Evolutionary conservation across 2,888 invertebrate genomes (phyloP).

Genomic region (Amblyjoppa proteus): DNA sequence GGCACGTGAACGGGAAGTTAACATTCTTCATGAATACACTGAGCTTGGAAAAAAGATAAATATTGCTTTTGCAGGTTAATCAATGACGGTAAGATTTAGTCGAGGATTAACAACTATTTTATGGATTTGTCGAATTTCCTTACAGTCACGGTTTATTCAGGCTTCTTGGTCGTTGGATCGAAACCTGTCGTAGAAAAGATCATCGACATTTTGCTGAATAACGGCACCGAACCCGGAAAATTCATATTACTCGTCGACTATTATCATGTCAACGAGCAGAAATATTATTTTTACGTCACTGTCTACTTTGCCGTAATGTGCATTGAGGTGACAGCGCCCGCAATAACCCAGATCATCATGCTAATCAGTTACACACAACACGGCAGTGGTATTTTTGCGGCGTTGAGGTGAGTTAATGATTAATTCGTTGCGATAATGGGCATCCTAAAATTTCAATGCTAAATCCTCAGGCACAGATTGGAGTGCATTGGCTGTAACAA

Average conservation of each 20-base stretch:
- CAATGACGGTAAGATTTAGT: background rate
- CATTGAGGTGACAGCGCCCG: background rate
- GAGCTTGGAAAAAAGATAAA: slow-evolving; percentile 29
- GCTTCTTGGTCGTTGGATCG: background rate
- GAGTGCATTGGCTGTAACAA: slow-evolving; percentile 22
- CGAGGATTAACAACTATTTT: too few relatives aligned
- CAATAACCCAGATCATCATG: slow-evolving; percentile 22
- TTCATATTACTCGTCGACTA: background rate
- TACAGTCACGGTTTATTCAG: background rate
- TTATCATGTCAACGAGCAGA: slow-evolving; percentile 9
- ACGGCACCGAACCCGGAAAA: background rate
- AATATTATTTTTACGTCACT: slow-evolving; percentile 4
- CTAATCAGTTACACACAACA: slow-evolving; percentile 45
- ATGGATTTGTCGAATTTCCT: too few relatives aligned
- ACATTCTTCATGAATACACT: slow-evolving; percentile 21
- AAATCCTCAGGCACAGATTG: slow-evolving; percentile 29
- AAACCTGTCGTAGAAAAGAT: background rate
- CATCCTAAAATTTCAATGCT: background rate
- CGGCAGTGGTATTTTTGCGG: slow-evolving; percentile 48
- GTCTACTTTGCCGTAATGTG: too few relatives aligned
- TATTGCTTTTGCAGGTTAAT: slow-evolving; percentile 41
- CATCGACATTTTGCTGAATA: background rate
- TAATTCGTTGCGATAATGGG: too few relatives aligned
- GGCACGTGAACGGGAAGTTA: slow-evolving; percentile 25
- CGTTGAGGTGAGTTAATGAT: slow-evolving; percentile 34